Evolutionary conservation across 2,113 vertebrate species (phyloP).

Genomic region (Myotis brandtii): DNA sequence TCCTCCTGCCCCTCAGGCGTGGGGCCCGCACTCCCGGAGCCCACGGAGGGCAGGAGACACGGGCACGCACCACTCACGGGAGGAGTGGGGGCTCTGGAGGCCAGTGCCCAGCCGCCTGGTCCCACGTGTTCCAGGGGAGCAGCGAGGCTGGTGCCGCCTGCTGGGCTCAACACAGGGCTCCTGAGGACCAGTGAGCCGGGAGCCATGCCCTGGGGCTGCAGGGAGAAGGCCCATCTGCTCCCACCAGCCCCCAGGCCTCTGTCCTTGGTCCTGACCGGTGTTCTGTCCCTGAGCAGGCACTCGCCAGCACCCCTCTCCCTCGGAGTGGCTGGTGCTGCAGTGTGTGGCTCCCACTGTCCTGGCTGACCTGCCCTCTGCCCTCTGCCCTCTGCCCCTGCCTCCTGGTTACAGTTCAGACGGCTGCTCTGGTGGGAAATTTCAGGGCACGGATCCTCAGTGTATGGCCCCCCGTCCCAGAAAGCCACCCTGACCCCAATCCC

Average conservation of each 20-base stretch:
- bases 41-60: too few species aligned
- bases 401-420: rapidly evolving
- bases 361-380: rapidly evolving
- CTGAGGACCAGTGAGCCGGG: too few species aligned
- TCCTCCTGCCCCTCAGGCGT: neutral
- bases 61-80: rapidly evolving
- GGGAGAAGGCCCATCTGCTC: too few species aligned
- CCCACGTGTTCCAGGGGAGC: too few species aligned
- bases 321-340: too few species aligned
- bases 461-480: neutral
- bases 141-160: rapidly evolving
- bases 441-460: neutral
- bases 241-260: too few species aligned
- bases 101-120: neutral
- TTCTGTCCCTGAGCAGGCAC: neutral
- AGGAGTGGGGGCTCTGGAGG: neutral
- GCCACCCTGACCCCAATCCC: too few species aligned
- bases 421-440: neutral
- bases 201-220: too few species aligned
- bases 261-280: rapidly evolving
- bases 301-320: rapidly evolving
- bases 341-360: too few species aligned
- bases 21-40: neutral
- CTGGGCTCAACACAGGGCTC: too few species aligned
- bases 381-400: neutral